Conservation (phyloP, 2,113 vertebrate species). For the Acanthisitta chloris region DNA sequence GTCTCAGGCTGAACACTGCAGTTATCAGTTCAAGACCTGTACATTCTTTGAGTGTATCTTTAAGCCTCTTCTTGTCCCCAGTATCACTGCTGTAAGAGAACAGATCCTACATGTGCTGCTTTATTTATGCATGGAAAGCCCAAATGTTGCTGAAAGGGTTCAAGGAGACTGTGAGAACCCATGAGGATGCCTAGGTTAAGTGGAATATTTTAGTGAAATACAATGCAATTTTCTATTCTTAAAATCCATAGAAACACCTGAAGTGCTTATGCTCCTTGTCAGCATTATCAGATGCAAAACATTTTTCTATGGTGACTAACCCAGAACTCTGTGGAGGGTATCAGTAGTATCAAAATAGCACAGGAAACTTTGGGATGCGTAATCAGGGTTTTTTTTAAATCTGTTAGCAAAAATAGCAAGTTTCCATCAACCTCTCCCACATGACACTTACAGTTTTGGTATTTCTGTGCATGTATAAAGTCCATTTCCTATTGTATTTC, state of each 20-base stretch:
- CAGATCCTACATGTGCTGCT: neutral
- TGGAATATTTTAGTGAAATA: neutral
- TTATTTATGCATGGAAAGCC: neutral
- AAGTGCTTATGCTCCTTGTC: neutral
- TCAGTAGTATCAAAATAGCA: conserved; percentile 53
- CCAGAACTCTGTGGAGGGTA: conserved; percentile 12
- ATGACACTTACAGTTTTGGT: conserved; percentile 34
- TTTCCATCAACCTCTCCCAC: conserved; percentile 3
- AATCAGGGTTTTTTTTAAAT: neutral
- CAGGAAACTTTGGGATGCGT: neutral
- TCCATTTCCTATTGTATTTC: conserved; percentile 65
- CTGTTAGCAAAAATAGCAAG: conserved; percentile 57
- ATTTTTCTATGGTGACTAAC: conserved; percentile 55
- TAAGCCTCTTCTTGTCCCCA: neutral
- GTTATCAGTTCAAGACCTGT: neutral
- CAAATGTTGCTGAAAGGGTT: neutral
- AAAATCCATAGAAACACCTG: neutral
- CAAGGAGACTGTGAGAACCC: neutral
- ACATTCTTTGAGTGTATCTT: neutral
- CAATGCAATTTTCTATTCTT: neutral
- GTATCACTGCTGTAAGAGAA: neutral
- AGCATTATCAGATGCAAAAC: conserved; percentile 12
- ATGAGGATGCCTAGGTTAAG: neutral
- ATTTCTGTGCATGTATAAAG: conserved; percentile 45
- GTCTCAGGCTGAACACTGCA: neutral